Percentiles rank a stretch among this genome's conserved stretches.
phyloP scores from a whole-genome alignment of 2,113 vertebrate genomes.

The Ascaphus truei region DNA sequence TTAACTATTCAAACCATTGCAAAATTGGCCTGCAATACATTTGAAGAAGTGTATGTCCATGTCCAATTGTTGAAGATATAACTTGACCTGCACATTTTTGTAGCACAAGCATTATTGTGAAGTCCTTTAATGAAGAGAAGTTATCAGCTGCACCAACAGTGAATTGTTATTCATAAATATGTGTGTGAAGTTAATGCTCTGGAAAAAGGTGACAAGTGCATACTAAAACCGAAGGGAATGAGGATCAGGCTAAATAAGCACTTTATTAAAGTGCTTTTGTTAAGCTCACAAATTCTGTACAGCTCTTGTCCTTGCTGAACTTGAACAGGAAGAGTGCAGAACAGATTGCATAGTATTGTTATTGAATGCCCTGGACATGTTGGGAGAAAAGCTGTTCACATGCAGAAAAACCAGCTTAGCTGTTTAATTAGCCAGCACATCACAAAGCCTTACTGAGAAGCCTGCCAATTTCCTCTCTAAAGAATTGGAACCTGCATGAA shows the following conservation, averaged over 20 bases:
- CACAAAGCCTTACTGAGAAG: constrained; percentile 3
- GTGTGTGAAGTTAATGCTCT: not conserved
- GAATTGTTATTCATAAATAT: not conserved
- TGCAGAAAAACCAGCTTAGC: not conserved
- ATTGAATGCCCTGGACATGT: constrained; percentile 20
- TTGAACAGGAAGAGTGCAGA: constrained; percentile 22
- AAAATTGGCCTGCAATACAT: too few species aligned
- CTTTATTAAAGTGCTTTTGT: constrained; percentile 22
- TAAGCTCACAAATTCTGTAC: constrained; percentile 23
- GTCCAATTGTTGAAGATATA: too few species aligned
- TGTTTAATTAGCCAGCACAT: constrained; percentile 27
- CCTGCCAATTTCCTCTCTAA: not conserved
- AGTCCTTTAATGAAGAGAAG: too few species aligned
- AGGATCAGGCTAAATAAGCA: constrained; percentile 3
- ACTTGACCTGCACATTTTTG: too few species aligned
- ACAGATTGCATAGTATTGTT: constrained; percentile 14
- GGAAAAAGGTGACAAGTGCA: constrained; percentile 25
- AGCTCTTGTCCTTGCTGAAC: constrained; percentile 7
- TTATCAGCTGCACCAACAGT: not conserved
- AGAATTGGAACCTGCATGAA: not conserved
- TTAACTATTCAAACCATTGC: too few species aligned
- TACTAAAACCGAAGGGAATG: constrained; percentile 3
- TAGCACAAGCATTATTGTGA: too few species aligned
- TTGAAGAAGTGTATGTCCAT: too few species aligned
- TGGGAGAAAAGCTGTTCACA: constrained; percentile 12